Base-by-base conservation (phyloP, 2,113 vertebrate genomes). In the Pica pica region DNA sequence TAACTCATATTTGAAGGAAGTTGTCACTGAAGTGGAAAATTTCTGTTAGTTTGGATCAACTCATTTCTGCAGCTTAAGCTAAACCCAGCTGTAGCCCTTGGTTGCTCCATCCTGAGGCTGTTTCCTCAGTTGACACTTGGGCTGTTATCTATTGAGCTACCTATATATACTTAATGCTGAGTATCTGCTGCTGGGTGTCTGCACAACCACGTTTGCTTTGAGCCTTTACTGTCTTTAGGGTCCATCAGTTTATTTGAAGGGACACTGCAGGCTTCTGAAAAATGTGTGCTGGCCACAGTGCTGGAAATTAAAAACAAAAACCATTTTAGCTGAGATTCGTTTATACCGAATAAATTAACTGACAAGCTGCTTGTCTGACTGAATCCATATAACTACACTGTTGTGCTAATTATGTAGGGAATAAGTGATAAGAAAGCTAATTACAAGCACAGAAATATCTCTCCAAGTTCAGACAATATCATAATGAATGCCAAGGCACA, bases 341-440 rank as follows among this genome's bases (percentile, higher is more conserved):
- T 95, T 92, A 11, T 69, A 65, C 16, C 0, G 1, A 84, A 93
- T 83, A 89, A 91, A 95, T 91, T 86, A 93, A 88, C 85, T 60
- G 84, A 90, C 89, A 90, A 92, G 76, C 59, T 95, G 75, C 35
- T 87, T 79, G 53, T 96, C 83, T 96, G 69, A 33, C 65, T 79
- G 49, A 89, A 88, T 57, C 69, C 89, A 85, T 90, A 65, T 31
- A 90, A 70, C 61, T 84, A 55, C 61, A 55, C 55, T 80, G 81
- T 81, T 86, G 75, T 86, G 94, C 83, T 94, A 97, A 97, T 97
- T 96, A 96, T 73, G 73, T 79, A 84, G 93, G 94, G 94, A 93
- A 84, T 87, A 94, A 90, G 81, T 71, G 88, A 91, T 96, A 96
- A 95, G 90, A 73, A 93, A 94, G 95, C 90, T 94, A 96, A 96